These are phyloP conservation scores for Alectura lathami DNA, from an alignment of 2,113 vertebrate genomes.

Conservation along the genomic window DNA sequence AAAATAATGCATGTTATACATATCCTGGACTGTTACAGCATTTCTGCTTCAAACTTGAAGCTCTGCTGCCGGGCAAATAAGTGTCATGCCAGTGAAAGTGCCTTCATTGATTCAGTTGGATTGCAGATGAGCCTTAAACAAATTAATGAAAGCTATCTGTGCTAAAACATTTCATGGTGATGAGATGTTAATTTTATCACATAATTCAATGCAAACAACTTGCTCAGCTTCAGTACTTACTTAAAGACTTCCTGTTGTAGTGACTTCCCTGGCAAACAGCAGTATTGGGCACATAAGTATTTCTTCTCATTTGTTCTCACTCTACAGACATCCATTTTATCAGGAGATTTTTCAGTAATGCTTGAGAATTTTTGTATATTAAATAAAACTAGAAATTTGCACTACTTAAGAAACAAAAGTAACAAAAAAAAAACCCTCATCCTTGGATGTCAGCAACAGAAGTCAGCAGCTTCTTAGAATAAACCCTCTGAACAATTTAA, in stretches of 20 bases:
- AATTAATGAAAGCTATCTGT: background rate
- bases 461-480: background rate
- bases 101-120: background rate
- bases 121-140: background rate
- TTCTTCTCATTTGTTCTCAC: background rate
- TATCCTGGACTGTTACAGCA: background rate
- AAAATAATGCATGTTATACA: background rate
- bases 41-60: background rate
- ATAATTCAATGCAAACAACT: background rate
- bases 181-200: background rate
- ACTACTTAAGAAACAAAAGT: background rate
- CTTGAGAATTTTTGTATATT: background rate
- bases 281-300: background rate
- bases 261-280: background rate
- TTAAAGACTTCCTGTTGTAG: background rate
- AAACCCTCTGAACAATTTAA: background rate
- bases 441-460: background rate
- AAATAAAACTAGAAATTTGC: background rate
- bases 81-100: rapidly evolving
- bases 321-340: background rate
- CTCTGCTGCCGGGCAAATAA: background rate
- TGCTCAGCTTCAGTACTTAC: background rate
- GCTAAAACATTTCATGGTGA: background rate
- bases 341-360: background rate
- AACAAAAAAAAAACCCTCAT: background rate